A percentile compares a stretch with the other conserved stretches of the same genome.
Evolutionary conservation across 2,888 invertebrate species (phyloP).

Genomic region (Nipponacmea schrenckii): DNA sequence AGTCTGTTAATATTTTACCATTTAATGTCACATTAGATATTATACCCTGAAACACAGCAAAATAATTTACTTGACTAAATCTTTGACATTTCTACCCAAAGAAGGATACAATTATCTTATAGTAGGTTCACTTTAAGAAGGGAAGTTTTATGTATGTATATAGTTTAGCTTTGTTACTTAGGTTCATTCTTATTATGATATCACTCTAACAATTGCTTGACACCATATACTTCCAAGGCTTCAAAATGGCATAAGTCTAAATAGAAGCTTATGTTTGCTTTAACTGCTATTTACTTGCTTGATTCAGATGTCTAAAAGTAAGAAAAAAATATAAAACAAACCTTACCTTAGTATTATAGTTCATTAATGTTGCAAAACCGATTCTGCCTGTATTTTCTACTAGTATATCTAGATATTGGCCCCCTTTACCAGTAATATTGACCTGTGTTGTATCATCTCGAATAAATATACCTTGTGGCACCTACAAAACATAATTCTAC

Average conservation of each 20-base stretch:
- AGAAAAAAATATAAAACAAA: background rate
- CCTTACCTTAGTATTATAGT: conserved; percentile 58
- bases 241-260: background rate
- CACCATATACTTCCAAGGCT: background rate
- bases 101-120: no score
- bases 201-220: no score
- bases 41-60: conserved; percentile 52
- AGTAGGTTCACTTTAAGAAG: conserved; percentile 1
- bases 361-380: conserved; percentile 65
- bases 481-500: conserved; percentile 35
- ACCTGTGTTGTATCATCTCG: conserved; percentile 43
- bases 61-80: background rate
- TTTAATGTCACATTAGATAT: conserved; percentile 66
- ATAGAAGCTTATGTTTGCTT: background rate
- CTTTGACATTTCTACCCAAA: no score
- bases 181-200: no score
- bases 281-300: no score
- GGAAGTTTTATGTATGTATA: background rate
- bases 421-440: conserved; percentile 47
- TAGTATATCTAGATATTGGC: conserved; percentile 65
- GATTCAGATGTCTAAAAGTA: no score
- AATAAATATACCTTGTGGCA: conserved; percentile 55
- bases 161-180: no score
- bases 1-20: conserved; percentile 71
- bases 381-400: conserved; percentile 72